phyloP scores from a whole-genome alignment of 1,140 invertebrate species.

The Dreissena polymorpha region DNA sequence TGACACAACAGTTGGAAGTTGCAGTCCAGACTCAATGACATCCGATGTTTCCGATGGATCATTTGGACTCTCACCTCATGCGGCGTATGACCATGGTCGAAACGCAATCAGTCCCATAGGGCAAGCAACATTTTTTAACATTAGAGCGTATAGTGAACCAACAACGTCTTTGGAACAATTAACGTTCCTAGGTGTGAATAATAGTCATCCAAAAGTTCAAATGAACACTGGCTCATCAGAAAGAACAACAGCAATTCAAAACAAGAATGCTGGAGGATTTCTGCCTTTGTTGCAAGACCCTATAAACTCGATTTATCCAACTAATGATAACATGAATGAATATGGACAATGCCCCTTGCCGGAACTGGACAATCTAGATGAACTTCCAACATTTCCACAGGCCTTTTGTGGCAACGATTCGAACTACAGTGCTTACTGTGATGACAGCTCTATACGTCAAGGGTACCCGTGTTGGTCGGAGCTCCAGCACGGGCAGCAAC shows the following conservation, averaged over 20 bases:
- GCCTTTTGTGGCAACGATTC: conserved; percentile 54
- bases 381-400: conserved; percentile 63
- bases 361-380: not conserved
- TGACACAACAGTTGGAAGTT: conserved; percentile 63
- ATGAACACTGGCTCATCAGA: conserved; percentile 32
- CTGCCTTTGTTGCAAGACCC: conserved; percentile 44
- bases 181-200: not conserved
- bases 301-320: conserved; percentile 1
- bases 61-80: not conserved
- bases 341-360: too few species aligned
- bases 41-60: conserved; percentile 21
- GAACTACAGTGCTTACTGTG: not conserved
- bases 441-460: conserved; percentile 5
- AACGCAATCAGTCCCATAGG: too few species aligned
- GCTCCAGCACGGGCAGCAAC: conserved; percentile 43
- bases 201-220: not conserved
- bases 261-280: conserved; percentile 25
- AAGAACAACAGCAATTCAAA: conserved; percentile 10
- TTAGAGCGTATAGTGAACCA: too few species aligned
- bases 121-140: too few species aligned
- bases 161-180: not conserved
- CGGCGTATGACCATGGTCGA: not conserved
- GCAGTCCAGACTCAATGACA: conserved; percentile 6
- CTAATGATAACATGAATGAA: too few species aligned
- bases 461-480: conserved; percentile 33